Conservation (phyloP, 2,888 invertebrate genomes). For the Galerucella calmariensis region DNA sequence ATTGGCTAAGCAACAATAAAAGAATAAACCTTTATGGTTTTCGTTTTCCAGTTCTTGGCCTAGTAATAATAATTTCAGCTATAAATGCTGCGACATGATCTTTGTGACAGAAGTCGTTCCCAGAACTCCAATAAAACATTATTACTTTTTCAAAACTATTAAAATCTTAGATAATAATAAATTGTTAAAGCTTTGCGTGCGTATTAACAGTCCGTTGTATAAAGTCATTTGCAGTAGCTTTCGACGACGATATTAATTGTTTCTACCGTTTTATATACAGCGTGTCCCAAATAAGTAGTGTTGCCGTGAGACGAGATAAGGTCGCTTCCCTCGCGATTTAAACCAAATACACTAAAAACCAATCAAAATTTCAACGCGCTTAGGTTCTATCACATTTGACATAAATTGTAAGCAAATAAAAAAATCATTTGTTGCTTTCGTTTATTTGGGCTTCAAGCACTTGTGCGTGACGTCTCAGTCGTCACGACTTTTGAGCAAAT, state of each 20-base stretch:
- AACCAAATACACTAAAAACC: no score
- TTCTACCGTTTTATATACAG: not conserved
- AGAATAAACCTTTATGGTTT: conserved; percentile 49
- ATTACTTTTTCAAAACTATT: conserved; percentile 29
- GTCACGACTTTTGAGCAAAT: no score
- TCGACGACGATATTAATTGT: not conserved
- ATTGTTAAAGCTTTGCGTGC: conserved; percentile 13
- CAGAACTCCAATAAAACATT: conserved; percentile 33
- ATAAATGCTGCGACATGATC: conserved; percentile 39
- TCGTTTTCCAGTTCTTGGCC: conserved; percentile 47
- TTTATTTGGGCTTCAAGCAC: no score
- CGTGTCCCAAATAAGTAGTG: no score
- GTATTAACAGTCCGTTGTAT: not conserved
- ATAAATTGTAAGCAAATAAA: no score
- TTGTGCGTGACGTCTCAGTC: no score
- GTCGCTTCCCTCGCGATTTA: no score
- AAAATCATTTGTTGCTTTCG: no score
- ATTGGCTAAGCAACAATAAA: conserved; percentile 47
- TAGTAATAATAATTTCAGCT: conserved; percentile 47
- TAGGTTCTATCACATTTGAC: no score
- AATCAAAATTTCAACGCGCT: no score
- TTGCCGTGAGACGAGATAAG: no score
- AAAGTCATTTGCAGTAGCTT: conserved; percentile 6
- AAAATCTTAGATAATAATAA: conserved; percentile 20
- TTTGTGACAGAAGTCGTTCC: conserved; percentile 35